These are phyloP conservation scores for Caenorhabditis inopinata DNA, from an alignment of 1,140 invertebrate species.

Conservation along the genomic window DNA sequence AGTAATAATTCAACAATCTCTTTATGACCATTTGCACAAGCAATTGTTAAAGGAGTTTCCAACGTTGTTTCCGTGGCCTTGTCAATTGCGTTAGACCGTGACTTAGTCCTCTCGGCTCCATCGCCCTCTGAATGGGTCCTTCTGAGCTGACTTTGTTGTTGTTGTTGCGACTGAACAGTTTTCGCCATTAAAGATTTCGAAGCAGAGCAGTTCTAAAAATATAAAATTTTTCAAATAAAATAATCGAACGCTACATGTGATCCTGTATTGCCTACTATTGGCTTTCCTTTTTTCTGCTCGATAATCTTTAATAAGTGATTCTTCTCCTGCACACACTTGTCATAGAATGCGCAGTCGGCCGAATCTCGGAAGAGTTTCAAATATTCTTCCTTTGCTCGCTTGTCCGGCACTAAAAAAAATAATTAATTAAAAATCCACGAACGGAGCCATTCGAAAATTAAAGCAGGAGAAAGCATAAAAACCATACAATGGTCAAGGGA, in stretches of 20 bases:
- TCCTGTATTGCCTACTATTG: neutral
- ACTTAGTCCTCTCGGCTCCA: neutral
- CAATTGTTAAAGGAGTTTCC: conserved; percentile 93
- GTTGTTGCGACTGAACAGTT: neutral
- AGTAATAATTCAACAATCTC: conserved; percentile 89
- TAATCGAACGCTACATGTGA: neutral
- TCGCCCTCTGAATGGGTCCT: neutral
- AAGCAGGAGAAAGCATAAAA: neutral
- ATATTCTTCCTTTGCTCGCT: neutral
- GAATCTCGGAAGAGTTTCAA: neutral
- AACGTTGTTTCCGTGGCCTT: conserved; percentile 86
- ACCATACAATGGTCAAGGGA: neutral
- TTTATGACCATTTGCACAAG: conserved; percentile 92
- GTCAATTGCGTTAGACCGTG: conserved; percentile 2
- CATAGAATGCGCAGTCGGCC: conserved; percentile 1
- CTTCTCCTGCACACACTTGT: neutral
- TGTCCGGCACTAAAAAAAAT: neutral
- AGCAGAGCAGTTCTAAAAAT: neutral
- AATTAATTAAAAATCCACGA: neutral
- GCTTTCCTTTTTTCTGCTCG: neutral
- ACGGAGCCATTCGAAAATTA: neutral
- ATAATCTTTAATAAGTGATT: neutral
- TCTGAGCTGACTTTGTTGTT: neutral
- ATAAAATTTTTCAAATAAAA: neutral
- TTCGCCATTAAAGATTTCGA: neutral